Conservation (phyloP, 2,888 invertebrate genomes). For the Zhuqinia jingwanae region DNA sequence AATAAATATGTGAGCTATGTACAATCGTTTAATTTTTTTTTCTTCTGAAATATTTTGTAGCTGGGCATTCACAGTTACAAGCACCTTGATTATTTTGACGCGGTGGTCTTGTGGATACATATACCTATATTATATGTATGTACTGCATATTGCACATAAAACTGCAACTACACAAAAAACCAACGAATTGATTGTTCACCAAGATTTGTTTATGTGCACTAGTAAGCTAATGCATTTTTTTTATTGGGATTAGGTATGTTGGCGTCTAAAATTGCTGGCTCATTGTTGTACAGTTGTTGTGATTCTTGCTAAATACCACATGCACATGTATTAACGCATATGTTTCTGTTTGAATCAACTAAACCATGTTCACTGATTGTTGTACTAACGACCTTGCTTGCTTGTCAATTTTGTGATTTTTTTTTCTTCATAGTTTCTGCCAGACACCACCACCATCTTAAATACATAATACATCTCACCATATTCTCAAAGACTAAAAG, state of each 20-base stretch:
- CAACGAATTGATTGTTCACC: slow-evolving; percentile 1
- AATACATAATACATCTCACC: not conserved
- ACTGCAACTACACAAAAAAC: not conserved
- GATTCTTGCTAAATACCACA: slow-evolving; percentile 34
- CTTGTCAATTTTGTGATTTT: slow-evolving; percentile 39
- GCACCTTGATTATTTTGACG: slow-evolving; percentile 53
- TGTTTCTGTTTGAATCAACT: slow-evolving; percentile 12
- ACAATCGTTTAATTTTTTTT: not conserved
- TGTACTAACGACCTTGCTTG: slow-evolving; percentile 63
- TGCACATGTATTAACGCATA: too few relatives aligned
- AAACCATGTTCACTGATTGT: slow-evolving; percentile 66
- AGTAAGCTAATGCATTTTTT: not conserved
- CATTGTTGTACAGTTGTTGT: slow-evolving; percentile 35
- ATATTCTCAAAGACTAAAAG: slow-evolving; percentile 4
- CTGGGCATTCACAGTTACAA: slow-evolving; percentile 40
- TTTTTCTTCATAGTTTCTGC: slow-evolving; percentile 11
- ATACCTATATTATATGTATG: not conserved
- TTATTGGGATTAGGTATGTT: not conserved
- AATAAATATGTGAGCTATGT: not conserved
- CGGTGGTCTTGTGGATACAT: slow-evolving; percentile 15
- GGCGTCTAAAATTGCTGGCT: slow-evolving; percentile 45
- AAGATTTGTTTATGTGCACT: not conserved
- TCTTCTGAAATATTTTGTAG: not conserved
- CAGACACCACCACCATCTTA: not conserved
- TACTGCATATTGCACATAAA: slow-evolving; percentile 14